Conservation (phyloP, 2,888 invertebrate species). For the Drosophila borborema region DNA sequence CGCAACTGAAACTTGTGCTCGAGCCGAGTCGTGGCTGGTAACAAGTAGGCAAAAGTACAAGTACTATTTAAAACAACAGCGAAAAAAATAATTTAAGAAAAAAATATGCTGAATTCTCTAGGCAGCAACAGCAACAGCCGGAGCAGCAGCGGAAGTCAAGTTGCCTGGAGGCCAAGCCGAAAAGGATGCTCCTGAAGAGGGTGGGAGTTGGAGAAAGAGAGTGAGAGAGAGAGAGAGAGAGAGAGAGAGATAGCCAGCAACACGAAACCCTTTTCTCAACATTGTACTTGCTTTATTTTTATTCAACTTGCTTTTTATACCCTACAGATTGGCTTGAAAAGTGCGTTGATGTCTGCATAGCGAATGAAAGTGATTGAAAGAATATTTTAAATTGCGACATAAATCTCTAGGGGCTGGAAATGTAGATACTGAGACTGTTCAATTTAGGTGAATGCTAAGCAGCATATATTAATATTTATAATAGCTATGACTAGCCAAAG, state of each 20-base stretch:
- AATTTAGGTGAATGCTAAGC: background rate
- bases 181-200: conserved; percentile 8
- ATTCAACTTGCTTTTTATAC: conserved; percentile 11
- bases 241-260: conserved; percentile 41
- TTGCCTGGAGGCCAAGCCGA: conserved; percentile 41
- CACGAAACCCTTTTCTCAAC: conserved; percentile 53
- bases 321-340: background rate
- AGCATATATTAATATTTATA: background rate
- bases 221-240: too few relatives aligned
- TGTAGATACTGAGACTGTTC: too few relatives aligned
- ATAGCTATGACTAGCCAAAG: background rate
- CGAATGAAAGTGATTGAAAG: background rate
- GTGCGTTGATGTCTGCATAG: background rate
- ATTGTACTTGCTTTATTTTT: conserved; percentile 19
- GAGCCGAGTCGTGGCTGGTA: conserved; percentile 38
- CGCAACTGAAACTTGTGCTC: conserved; percentile 50
- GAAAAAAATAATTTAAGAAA: conserved; percentile 32
- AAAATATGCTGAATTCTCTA: conserved; percentile 35
- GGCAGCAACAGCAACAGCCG: conserved; percentile 2
- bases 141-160: conserved; percentile 31
- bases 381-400: background rate
- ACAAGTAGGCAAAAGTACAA: conserved; percentile 54
- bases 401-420: background rate
- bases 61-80: conserved; percentile 72
- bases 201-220: too few relatives aligned